phyloP scores from a whole-genome alignment of 1,140 invertebrate species.

The Rhagoletis pomonella region DNA sequence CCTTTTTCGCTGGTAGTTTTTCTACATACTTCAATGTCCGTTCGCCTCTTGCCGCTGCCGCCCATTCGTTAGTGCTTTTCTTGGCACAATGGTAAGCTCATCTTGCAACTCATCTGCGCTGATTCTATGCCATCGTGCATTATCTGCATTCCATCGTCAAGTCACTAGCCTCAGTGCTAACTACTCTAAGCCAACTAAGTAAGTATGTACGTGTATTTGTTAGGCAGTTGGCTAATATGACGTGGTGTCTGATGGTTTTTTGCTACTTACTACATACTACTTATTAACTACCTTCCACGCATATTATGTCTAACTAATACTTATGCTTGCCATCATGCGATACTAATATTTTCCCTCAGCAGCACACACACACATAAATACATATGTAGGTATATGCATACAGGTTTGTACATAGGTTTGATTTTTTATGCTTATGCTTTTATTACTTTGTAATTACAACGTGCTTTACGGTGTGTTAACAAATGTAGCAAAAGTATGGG shows the following conservation, averaged over 20 bases:
- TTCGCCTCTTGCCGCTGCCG: background rate
- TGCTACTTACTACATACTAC: constrained; percentile 21
- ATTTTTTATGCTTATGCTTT: background rate
- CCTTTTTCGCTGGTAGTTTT: constrained; percentile 6
- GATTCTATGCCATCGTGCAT: constrained; percentile 22
- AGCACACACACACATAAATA: background rate
- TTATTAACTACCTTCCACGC: constrained; percentile 50
- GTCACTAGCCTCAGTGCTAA: constrained; percentile 25
- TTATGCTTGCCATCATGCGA: background rate
- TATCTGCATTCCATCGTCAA: constrained; percentile 52
- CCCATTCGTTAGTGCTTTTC: background rate
- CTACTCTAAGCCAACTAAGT: background rate
- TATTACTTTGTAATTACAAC: constrained; percentile 46
- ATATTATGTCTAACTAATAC: constrained; percentile 16
- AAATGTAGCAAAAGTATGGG: constrained; percentile 15
- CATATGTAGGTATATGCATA: background rate
- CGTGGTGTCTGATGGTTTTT: constrained; percentile 16
- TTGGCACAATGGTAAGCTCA: background rate
- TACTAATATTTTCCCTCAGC: background rate
- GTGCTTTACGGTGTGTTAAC: constrained; percentile 47
- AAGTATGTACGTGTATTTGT: background rate
- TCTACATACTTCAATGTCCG: background rate
- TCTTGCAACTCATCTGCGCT: background rate
- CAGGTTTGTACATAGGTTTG: no score
- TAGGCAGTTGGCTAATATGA: constrained; percentile 44